Evolutionary conservation across 1,140 invertebrate genomes (phyloP).

Genomic region (Marisa cornuarietis): DNA sequence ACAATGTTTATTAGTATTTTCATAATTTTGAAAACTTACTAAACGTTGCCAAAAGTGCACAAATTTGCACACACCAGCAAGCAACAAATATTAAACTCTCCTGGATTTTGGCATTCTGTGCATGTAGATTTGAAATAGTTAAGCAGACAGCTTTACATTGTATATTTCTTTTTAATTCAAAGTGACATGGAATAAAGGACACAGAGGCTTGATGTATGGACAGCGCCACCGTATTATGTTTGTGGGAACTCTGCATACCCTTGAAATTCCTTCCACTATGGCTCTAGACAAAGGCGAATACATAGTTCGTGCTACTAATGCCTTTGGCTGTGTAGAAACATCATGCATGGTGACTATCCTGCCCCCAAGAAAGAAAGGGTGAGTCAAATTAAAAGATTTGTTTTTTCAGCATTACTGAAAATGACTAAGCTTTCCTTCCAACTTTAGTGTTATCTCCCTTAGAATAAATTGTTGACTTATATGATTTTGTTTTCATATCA

Average conservation of each 20-base stretch:
- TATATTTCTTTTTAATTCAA: conserved; percentile 17
- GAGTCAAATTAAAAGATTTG: neutral
- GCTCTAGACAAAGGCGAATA: conserved; percentile 81
- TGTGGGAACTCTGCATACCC: conserved; percentile 77
- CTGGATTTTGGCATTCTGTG: too few species aligned
- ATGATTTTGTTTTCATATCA: too few species aligned
- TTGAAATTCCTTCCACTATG: conserved; percentile 78
- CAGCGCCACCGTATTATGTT: conserved; percentile 83
- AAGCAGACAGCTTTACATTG: neutral
- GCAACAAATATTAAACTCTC: too few species aligned
- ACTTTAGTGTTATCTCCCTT: too few species aligned
- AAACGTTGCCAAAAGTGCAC: too few species aligned
- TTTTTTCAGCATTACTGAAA: too few species aligned
- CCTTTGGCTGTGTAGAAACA: conserved; percentile 52
- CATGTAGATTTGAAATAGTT: too few species aligned
- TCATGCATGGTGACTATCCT: conserved; percentile 47
- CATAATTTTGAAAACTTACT: too few species aligned
- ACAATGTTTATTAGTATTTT: too few species aligned
- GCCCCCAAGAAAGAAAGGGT: conserved; percentile 32
- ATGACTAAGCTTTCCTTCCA: too few species aligned
- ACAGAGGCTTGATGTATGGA: conserved; percentile 83
- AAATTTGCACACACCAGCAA: too few species aligned
- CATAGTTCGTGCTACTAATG: conserved; percentile 78
- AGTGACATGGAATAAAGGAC: conserved; percentile 89
- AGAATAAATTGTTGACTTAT: too few species aligned